Conservation (phyloP, 2,113 vertebrate species). For the Notechis scutatus region DNA sequence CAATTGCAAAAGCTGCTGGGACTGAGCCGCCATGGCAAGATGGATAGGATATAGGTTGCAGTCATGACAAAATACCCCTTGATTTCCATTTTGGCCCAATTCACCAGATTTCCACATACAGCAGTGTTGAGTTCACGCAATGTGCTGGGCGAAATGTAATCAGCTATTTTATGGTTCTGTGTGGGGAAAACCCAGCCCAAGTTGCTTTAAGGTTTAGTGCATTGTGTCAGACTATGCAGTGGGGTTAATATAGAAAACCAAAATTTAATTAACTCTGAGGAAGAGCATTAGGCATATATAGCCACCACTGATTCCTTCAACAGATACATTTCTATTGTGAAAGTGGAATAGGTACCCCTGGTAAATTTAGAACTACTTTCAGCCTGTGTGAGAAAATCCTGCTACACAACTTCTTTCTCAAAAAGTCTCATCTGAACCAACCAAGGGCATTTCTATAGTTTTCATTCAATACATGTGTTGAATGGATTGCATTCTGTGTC, state of each 20-base stretch:
- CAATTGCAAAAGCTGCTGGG: neutral
- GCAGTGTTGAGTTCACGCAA: neutral
- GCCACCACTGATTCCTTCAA: neutral
- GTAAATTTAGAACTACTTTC: neutral
- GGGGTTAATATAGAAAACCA: neutral
- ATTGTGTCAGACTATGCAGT: neutral
- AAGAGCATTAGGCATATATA: neutral
- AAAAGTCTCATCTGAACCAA: constrained; percentile 42
- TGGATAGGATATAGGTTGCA: too few relatives aligned
- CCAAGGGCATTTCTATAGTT: constrained; percentile 51
- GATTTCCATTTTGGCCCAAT: neutral
- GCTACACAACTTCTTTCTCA: neutral
- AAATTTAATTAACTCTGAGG: neutral
- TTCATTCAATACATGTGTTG: neutral
- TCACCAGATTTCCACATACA: neutral
- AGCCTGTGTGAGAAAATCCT: neutral
- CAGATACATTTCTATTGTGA: neutral
- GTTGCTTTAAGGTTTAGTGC: neutral
- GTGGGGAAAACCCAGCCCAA: neutral
- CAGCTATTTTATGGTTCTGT: neutral
- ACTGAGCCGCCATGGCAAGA: neutral
- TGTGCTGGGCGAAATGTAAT: neutral
- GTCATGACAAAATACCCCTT: neutral
- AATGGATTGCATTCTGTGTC: neutral
- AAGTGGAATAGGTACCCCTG: neutral